Base-by-base conservation (phyloP, 2,797 vertebrate genomes). In the Avahi laniger region DNA sequence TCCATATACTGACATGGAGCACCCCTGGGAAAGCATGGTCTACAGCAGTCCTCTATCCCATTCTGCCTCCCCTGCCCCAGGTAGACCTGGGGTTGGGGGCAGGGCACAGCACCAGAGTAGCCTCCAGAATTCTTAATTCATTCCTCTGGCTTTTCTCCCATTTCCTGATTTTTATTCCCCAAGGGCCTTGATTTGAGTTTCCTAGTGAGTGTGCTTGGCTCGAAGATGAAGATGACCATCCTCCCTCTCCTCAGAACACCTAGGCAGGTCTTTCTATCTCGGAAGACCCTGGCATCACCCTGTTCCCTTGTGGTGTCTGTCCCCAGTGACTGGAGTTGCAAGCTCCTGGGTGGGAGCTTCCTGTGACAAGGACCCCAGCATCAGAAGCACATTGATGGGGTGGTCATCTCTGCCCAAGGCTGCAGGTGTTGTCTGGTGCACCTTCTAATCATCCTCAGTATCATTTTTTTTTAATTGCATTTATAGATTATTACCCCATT, bases 1-100 rank as follows among this genome's bases (percentile, higher is more conserved):
- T 52, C 18, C 17, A 3, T 20, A 13, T 48, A 35, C 30, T 12
- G 28, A 52, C 28, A 0, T 10, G 57, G 46, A 61, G 33, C 2
- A 6, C 28, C n/a, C 5, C 20, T 22, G 48, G 30, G 20, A 24
- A 13, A n/a, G 24, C 7, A 3, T 35, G 35, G 12, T 4, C 30
- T 18, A 0, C 28, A 38, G 84, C 24, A 30, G 2, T 28, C 43
- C 22, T 2, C 28, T 0, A 50, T 59, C 4, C 28, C 3, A 6
- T 7, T 6, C 11, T 0, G 2, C 7, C 11, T 30, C 48, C 35
- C 41, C 26, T 43, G 4, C 12, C 8, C 4, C 3, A 57, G 13
- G 10, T 7, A 18, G 14, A 8, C 28, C 33, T 67, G 63, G 4
- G 4, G 15, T 8, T 33, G 13, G 50, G 12, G 13, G 7, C 48